Percentiles rank a stretch among this genome's conserved stretches.
phyloP scores from a whole-genome alignment of 1,140 invertebrate species.

The Psix sp. region DNA sequence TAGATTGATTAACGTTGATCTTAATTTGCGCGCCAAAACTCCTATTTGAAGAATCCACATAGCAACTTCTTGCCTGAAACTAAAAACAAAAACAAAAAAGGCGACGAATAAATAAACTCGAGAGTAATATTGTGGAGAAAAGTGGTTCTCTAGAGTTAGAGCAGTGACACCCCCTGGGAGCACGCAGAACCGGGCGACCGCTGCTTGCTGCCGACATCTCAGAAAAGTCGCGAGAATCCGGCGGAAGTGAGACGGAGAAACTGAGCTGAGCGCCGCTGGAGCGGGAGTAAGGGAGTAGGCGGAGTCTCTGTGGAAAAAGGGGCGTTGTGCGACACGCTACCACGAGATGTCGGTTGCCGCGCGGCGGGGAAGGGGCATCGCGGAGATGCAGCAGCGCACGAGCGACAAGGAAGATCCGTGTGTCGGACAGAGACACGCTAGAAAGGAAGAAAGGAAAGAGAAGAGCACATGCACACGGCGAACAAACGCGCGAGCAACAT shows the following conservation, averaged over 20 bases:
- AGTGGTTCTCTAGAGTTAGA: slow-evolving; percentile 2
- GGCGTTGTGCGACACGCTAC: slow-evolving; percentile 63
- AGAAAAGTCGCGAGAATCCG: slow-evolving; percentile 41
- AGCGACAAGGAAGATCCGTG: slow-evolving; percentile 18
- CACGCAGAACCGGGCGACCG: neutral
- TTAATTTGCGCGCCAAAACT: too few species aligned
- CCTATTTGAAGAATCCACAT: too few species aligned
- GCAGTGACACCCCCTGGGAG: slow-evolving; percentile 8
- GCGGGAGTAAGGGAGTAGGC: slow-evolving; percentile 64
- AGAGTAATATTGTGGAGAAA: neutral
- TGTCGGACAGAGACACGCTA: too few species aligned
- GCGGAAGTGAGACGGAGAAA: slow-evolving; percentile 28
- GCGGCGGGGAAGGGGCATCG: slow-evolving; percentile 17
- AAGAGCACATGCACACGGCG: slow-evolving; percentile 9
- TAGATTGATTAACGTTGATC: too few species aligned
- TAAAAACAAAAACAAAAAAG: neutral
- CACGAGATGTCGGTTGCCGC: slow-evolving; percentile 51
- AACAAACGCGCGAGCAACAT: slow-evolving; percentile 38
- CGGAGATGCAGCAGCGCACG: slow-evolving; percentile 26
- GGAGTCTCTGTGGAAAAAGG: slow-evolving; percentile 62
- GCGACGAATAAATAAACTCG: neutral
- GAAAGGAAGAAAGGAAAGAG: slow-evolving; percentile 23
- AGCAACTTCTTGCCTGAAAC: neutral
- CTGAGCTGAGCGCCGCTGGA: slow-evolving; percentile 18
- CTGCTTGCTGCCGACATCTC: slow-evolving; percentile 17